A percentile compares a stretch with the other conserved stretches of the same genome.
These are phyloP conservation scores for Charaxes varanes DNA, from an alignment of 1,140 invertebrate species.

Conservation along the genomic window DNA sequence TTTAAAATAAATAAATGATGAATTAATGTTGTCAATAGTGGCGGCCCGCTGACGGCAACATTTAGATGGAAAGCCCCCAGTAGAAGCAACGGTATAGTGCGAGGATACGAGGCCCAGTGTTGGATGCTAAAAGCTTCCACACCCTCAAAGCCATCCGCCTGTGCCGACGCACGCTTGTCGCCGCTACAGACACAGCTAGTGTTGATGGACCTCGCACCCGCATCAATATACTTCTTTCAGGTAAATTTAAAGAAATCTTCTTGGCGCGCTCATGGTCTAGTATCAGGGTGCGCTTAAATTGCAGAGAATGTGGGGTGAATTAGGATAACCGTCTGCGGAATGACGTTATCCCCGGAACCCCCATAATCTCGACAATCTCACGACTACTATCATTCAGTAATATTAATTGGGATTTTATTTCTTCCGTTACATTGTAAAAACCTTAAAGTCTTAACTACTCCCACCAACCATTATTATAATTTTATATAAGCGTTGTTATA, in stretches of 20 bases:
- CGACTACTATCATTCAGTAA: too few species aligned
- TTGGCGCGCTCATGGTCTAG: too few species aligned
- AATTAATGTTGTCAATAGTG: constrained; percentile 41
- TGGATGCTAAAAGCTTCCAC: constrained; percentile 76
- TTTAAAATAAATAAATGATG: not conserved
- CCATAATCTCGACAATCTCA: too few species aligned
- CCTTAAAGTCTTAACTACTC: not conserved
- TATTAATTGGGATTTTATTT: too few species aligned
- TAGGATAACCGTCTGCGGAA: too few species aligned
- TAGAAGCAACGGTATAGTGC: constrained; percentile 83
- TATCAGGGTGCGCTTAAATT: too few species aligned
- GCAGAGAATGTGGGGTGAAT: too few species aligned
- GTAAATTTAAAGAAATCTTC: constrained; percentile 68
- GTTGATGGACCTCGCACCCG: constrained; percentile 74
- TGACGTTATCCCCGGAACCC: too few species aligned
- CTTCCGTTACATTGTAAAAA: too few species aligned
- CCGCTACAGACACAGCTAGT: constrained; percentile 72
- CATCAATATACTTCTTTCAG: constrained; percentile 84
- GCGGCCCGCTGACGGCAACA: constrained; percentile 71
- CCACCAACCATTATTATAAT: too few species aligned
- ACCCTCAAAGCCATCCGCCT: constrained; percentile 32
- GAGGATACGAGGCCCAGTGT: constrained; percentile 82
- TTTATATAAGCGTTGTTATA: too few species aligned
- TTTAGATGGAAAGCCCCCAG: constrained; percentile 87
- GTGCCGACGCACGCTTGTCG: constrained; percentile 48